phyloP scores from a whole-genome alignment of 2,888 invertebrate genomes.

The Bellardia pandia region DNA sequence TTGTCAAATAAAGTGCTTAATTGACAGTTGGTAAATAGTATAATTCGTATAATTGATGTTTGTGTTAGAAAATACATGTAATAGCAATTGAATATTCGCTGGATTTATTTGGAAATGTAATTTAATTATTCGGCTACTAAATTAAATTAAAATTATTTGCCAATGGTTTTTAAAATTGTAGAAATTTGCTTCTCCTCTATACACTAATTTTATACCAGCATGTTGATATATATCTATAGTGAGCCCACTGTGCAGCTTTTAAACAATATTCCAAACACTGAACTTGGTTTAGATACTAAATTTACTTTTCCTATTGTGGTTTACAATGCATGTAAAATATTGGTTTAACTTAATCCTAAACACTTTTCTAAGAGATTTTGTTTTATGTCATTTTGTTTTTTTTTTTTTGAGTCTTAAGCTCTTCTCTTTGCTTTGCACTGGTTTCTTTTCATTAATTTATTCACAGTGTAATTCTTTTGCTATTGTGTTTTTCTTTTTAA shows the following conservation, averaged over 20 bases:
- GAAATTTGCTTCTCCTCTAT: no score
- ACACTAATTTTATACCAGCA: no score
- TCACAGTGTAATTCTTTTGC: neutral
- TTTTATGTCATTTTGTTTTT: slow-evolving; percentile 14
- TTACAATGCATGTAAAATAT: neutral
- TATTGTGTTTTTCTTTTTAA: neutral
- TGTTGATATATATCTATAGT: no score
- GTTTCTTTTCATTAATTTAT: neutral
- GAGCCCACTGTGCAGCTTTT: no score
- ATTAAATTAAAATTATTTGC: no score
- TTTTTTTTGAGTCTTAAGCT: neutral
- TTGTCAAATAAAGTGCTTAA: slow-evolving; percentile 20
- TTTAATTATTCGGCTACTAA: no score
- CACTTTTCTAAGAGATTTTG: neutral
- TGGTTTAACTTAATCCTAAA: neutral
- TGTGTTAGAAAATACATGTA: neutral
- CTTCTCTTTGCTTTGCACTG: neutral
- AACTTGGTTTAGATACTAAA: no score
- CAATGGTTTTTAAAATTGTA: no score
- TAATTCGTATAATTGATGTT: neutral
- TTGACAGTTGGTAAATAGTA: neutral
- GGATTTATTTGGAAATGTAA: no score
- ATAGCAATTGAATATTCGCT: neutral
- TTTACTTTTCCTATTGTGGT: no score
- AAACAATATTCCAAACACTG: no score